These are phyloP conservation scores for Lasioglossum baleicum DNA, from an alignment of 1,140 invertebrate species.

Conservation along the genomic window DNA sequence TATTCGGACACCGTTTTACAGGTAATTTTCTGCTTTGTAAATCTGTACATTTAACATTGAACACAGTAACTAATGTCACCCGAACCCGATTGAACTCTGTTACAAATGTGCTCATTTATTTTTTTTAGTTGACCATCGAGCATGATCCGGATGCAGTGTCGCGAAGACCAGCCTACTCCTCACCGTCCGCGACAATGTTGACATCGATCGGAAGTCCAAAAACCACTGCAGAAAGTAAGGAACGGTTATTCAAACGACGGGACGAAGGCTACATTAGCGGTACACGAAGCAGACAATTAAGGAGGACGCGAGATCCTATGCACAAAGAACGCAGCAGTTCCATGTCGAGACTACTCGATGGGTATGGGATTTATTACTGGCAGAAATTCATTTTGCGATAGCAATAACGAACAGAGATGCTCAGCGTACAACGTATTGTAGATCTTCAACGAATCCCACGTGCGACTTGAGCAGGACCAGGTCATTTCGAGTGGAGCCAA, in stretches of 20 bases:
- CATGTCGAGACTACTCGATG: constrained; percentile 90
- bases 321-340: constrained; percentile 92
- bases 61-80: neutral
- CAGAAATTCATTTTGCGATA: neutral
- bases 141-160: constrained; percentile 90
- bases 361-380: constrained; percentile 74
- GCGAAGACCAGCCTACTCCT: constrained; percentile 75
- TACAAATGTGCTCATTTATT: neutral
- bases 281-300: constrained; percentile 81
- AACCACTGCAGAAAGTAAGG: constrained; percentile 80
- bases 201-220: constrained; percentile 73
- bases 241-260: constrained; percentile 85
- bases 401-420: neutral
- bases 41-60: neutral
- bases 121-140: constrained; percentile 89
- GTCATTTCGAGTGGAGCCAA: constrained; percentile 91
- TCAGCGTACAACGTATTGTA: constrained; percentile 58
- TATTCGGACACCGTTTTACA: constrained; percentile 88
- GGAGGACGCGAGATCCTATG: constrained; percentile 79
- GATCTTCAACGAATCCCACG: constrained; percentile 74
- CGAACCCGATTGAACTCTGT: no score
- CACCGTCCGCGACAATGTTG: constrained; percentile 72
- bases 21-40: constrained; percentile 74
- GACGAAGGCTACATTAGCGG: constrained; percentile 84
- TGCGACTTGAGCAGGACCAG: constrained; percentile 91